Evolutionary conservation across 2,113 vertebrate species (phyloP).

Genomic region (Tyrannus savana): DNA sequence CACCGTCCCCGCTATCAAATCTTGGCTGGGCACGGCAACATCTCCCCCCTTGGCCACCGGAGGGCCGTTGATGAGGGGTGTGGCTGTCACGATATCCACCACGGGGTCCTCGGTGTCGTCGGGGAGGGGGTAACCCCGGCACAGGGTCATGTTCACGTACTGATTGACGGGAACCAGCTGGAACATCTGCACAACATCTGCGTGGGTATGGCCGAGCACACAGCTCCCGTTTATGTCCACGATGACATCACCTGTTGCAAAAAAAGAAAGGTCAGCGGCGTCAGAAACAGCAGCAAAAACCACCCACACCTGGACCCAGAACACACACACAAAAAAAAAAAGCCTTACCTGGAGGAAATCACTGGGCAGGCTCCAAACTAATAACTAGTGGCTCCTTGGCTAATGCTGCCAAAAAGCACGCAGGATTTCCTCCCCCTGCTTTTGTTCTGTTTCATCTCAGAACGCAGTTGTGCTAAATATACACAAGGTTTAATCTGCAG

Average conservation of each 20-base stretch:
- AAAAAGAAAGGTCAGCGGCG: background rate
- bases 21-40: constrained; percentile 74
- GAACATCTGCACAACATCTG: constrained; percentile 98
- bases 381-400: background rate
- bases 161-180: constrained; percentile 92
- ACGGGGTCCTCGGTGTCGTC: constrained; percentile 85
- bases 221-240: constrained; percentile 93
- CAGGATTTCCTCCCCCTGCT: background rate
- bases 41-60: constrained; percentile 75
- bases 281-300: background rate
- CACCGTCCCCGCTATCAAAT: constrained; percentile 72
- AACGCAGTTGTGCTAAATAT: constrained; percentile 32
- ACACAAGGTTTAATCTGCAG: constrained; percentile 44
- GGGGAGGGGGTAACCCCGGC: constrained; percentile 95
- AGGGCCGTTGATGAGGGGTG: constrained; percentile 81
- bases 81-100: constrained; percentile 77
- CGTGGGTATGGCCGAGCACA: constrained; percentile 96
- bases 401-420: background rate
- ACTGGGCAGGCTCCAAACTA: background rate
- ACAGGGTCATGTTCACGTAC: constrained; percentile 93
- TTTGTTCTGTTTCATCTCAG: constrained; percentile 6
- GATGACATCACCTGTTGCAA: constrained; percentile 90
- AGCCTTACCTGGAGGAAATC: background rate
- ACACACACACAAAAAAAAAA: background rate
- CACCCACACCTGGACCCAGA: background rate